Base-by-base conservation (phyloP, 2,888 invertebrate species). In the Parnassius orleans region DNA sequence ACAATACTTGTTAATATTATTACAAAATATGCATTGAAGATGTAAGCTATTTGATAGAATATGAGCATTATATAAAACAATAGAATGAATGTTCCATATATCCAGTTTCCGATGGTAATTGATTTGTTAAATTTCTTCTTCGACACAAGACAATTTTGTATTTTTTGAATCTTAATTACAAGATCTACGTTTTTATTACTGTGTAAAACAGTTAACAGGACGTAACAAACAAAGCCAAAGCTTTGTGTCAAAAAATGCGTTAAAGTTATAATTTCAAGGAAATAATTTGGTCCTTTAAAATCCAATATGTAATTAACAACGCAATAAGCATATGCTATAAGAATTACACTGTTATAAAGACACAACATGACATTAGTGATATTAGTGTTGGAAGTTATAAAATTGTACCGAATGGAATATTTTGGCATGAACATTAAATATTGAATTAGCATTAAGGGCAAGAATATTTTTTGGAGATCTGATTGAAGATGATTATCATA, bases 341-440 rank as follows among this genome's bases (percentile, higher is more conserved):
- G 7, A 7, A 48, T 10, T 9, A 54, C 9, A 7, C 11, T 10
- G 3, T 50, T 51, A 9, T 33, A 50, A 3, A 24, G 50, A 48
- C 10, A 43, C 3, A 53, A 3, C 10, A 58, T n/a, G 44, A 62
- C 0, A 15, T 53, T 62, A 41, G 41, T 46, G 11, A 24, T 15
- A 1, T 44, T 19, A 9, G 24, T 50, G 33, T 62, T 62, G 1
- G 53, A 19, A 9, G 24, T 51, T 24, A 62, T 46, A 10, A 51
- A 51, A 24, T 58, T 54, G 10, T 15, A n/a, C 10, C 54, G 44
- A 9, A 62, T 11, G 12, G 3, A 41, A 44, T 58, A 62, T 10
- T 58, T 62, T 9, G 62, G 62, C n/a, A 15, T 53, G 0, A 62
- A 50, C 10, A n/a, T 44, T 24, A 62, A 5, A 41, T 54, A 62